Percentiles rank a stretch among this genome's conserved stretches.
Evolutionary conservation across 2,888 invertebrate genomes (phyloP).

Genomic region (Rutpela maculata): DNA sequence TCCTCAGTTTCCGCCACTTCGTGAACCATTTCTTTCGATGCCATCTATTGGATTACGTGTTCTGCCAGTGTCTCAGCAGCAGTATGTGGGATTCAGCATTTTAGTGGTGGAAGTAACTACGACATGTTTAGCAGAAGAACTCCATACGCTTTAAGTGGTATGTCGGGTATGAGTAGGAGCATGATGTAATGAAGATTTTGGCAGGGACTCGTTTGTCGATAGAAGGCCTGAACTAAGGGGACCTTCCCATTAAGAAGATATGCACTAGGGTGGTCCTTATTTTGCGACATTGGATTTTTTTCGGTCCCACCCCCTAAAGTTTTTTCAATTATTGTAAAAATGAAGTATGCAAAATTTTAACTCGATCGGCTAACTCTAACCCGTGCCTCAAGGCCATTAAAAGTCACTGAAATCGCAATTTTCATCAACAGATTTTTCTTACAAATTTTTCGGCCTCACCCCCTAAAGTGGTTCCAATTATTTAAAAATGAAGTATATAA

Average conservation of each 20-base stretch:
- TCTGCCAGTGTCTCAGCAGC: constrained; percentile 80
- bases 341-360: too few relatives aligned
- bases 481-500: too few relatives aligned
- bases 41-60: constrained; percentile 75
- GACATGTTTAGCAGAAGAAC: constrained; percentile 90
- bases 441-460: too few relatives aligned
- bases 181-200: constrained; percentile 92
- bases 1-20: constrained; percentile 82
- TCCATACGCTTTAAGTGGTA: constrained; percentile 79
- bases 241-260: constrained; percentile 89
- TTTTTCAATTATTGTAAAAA: too few relatives aligned
- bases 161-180: constrained; percentile 71
- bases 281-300: too few relatives aligned
- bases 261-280: too few relatives aligned
- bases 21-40: constrained; percentile 86
- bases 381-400: too few relatives aligned
- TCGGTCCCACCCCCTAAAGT: too few relatives aligned
- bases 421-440: too few relatives aligned
- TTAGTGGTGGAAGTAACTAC: constrained; percentile 78
- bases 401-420: too few relatives aligned
- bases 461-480: too few relatives aligned
- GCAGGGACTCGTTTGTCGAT: constrained; percentile 91
- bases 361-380: too few relatives aligned
- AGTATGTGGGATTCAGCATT: constrained; percentile 81
- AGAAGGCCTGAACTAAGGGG: constrained; percentile 88